A percentile compares a stretch with the other conserved stretches of the same genome.
Conservation (phyloP, 2,888 invertebrate genomes). For the Amblyteles armatorius region DNA sequence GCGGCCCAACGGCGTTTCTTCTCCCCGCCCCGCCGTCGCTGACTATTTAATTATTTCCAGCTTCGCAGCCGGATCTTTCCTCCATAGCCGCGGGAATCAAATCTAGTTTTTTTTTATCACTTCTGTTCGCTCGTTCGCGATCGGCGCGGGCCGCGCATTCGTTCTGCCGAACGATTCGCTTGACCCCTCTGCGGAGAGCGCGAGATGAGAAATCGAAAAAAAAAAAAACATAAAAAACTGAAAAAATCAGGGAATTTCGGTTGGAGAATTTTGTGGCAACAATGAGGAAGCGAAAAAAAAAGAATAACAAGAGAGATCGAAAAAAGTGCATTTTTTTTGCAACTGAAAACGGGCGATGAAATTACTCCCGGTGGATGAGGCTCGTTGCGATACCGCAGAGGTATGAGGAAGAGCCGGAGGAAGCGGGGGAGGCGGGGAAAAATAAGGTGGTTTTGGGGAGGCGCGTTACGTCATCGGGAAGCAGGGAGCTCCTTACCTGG, state of each 20-base stretch:
- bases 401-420: not conserved
- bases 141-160: too few relatives aligned
- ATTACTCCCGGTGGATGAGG: conserved; percentile 1
- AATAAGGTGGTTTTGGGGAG: conserved; percentile 30
- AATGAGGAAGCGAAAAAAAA: too few relatives aligned
- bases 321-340: not conserved
- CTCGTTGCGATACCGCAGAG: not conserved
- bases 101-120: conserved; percentile 52
- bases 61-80: conserved; percentile 32
- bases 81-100: conserved; percentile 38
- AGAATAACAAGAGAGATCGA: not conserved
- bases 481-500: conserved; percentile 53
- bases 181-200: too few relatives aligned
- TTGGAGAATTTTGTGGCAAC: too few relatives aligned
- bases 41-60: conserved; percentile 63
- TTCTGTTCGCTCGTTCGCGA: not conserved
- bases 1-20: conserved; percentile 51
- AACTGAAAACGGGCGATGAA: not conserved
- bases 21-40: conserved; percentile 41
- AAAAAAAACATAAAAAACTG: not conserved
- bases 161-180: too few relatives aligned
- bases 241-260: too few relatives aligned
- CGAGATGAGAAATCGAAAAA: not conserved
- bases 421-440: not conserved
- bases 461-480: conserved; percentile 54